These are phyloP conservation scores for Syrmaticus mikado DNA, from an alignment of 2,113 vertebrate genomes.

Conservation along the genomic window DNA sequence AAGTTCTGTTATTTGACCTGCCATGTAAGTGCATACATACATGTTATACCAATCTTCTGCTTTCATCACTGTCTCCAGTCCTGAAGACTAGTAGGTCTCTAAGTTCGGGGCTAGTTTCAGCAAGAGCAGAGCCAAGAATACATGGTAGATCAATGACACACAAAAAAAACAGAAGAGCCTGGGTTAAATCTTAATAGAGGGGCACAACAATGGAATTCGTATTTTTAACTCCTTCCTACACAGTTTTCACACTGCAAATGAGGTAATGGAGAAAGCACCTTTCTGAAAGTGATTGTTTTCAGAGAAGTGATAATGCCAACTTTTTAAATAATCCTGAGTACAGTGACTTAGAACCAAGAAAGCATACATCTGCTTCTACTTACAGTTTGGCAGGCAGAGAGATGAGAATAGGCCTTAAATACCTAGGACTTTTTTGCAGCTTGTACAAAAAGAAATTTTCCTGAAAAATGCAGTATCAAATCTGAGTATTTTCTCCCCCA, in stretches of 20 bases:
- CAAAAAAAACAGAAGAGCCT: background rate
- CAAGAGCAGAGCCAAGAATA: background rate
- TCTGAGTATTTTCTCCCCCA: constrained; percentile 9
- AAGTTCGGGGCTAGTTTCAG: background rate
- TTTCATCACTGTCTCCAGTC: background rate
- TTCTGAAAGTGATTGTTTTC: background rate
- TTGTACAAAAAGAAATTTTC: background rate
- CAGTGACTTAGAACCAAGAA: background rate
- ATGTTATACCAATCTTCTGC: background rate
- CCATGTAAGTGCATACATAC: background rate
- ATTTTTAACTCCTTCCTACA: background rate
- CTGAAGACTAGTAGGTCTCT: background rate
- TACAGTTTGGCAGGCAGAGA: background rate
- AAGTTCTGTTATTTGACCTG: background rate
- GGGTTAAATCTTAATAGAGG: background rate
- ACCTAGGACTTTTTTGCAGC: background rate
- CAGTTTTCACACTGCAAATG: background rate
- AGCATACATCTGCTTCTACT: background rate
- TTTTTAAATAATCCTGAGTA: background rate
- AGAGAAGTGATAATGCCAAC: background rate
- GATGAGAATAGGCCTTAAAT: background rate
- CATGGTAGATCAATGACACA: background rate
- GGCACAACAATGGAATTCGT: background rate
- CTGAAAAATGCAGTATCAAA: background rate
- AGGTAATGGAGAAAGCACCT: background rate